phyloP scores from a whole-genome alignment of 2,113 vertebrate species.

The Scopus umbretta region DNA sequence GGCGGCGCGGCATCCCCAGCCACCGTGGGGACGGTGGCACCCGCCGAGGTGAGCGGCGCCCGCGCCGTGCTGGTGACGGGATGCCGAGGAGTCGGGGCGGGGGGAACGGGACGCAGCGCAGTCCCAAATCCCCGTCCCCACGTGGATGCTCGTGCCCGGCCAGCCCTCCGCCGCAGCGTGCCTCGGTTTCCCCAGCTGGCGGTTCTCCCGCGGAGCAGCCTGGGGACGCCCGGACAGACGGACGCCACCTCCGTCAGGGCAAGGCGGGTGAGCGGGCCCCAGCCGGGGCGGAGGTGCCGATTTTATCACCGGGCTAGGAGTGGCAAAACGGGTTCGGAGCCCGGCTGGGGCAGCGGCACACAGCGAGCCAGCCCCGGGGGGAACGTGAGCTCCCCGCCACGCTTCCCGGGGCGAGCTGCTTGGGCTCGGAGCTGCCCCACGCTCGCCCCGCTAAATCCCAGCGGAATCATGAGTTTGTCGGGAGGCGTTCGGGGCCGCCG shows the following conservation, averaged over 20 bases:
- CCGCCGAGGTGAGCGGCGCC: not conserved
- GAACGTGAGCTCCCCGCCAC: not conserved
- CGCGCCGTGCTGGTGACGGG: accelerated
- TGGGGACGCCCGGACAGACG: not conserved
- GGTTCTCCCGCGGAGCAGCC: not conserved
- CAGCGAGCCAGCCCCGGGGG: not conserved
- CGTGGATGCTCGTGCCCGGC: not conserved
- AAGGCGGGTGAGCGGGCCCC: slow-evolving; percentile 8
- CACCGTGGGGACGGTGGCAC: not conserved
- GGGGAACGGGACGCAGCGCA: accelerated
- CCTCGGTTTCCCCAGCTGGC: slow-evolving; percentile 39
- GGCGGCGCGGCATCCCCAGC: not conserved
- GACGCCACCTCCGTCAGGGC: not conserved
- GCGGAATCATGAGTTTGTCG: slow-evolving; percentile 24
- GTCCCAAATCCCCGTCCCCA: not conserved
- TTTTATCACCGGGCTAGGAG: slow-evolving; percentile 16
- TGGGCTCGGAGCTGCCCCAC: not conserved
- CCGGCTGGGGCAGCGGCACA: not conserved
- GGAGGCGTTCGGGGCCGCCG: slow-evolving; percentile 22
- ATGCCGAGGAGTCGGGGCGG: no score
- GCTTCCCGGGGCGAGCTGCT: not conserved
- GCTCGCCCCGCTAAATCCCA: not conserved
- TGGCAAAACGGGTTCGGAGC: slow-evolving; percentile 7
- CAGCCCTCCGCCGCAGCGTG: not conserved
- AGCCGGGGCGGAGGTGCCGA: not conserved